These are phyloP conservation scores for Siphamia tubifer DNA, from an alignment of 2,113 vertebrate species.

Conservation along the genomic window DNA sequence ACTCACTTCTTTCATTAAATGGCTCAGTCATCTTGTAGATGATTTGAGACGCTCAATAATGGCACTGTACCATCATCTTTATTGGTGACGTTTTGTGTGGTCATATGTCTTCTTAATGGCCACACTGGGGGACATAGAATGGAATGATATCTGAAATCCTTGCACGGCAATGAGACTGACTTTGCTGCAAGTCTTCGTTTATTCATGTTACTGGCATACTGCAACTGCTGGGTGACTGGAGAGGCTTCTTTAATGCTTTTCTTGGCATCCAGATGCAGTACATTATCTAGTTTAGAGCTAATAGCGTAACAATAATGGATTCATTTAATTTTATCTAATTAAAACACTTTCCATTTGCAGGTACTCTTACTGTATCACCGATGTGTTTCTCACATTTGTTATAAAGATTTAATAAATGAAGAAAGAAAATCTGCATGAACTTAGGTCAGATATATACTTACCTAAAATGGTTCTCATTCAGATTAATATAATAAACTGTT, in stretches of 20 bases:
- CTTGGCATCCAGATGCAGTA: constrained; percentile 8
- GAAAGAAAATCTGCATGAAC: not conserved
- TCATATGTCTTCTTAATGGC: constrained; percentile 54
- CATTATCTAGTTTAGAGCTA: not conserved
- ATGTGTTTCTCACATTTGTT: not conserved
- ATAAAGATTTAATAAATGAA: not conserved
- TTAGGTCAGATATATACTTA: too few relatives aligned
- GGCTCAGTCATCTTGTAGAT: constrained; percentile 32
- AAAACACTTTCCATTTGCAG: not conserved
- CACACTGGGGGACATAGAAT: constrained; percentile 34
- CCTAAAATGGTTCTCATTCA: too few relatives aligned
- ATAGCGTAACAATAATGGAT: not conserved
- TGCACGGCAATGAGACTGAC: constrained; percentile 28
- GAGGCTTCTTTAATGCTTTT: constrained; percentile 6
- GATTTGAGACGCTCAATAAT: constrained; percentile 42
- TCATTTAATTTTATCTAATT: not conserved
- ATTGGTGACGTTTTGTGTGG: constrained; percentile 36
- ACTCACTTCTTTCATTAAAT: constrained; percentile 22
- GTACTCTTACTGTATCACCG: not conserved
- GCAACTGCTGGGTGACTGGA: not conserved
- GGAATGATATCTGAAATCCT: constrained; percentile 31
- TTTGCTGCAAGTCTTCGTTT: constrained; percentile 17
- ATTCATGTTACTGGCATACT: constrained; percentile 20
- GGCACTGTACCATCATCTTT: constrained; percentile 44
- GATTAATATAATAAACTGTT: too few relatives aligned